Percentiles rank a stretch among this genome's conserved stretches.
Conservation (phyloP, 2,797 vertebrate species). For the Mormyrops boulengeri region DNA sequence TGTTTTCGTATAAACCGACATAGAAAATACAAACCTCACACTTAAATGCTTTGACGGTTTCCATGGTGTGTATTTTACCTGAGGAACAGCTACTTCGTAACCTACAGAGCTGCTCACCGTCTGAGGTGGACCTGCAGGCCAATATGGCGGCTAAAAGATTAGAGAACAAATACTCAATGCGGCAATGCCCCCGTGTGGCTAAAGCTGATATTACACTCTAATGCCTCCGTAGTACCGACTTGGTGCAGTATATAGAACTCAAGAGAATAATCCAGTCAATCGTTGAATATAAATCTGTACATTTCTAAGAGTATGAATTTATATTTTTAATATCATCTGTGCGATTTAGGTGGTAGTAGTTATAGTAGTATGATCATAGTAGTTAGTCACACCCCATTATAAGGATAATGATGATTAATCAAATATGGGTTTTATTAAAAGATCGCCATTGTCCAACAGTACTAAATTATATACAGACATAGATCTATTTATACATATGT, state of each 20-base stretch:
- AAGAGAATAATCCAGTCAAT: not conserved
- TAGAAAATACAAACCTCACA: slow-evolving; percentile 80
- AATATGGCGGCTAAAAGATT: not conserved
- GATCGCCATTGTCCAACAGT: not conserved
- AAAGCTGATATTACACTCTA: not conserved
- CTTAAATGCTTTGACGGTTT: slow-evolving; percentile 96
- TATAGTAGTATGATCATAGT: too few relatives aligned
- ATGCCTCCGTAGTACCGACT: not conserved
- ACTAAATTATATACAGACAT: not conserved
- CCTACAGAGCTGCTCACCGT: not conserved
- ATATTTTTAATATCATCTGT: not conserved
- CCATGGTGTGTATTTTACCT: slow-evolving; percentile 66
- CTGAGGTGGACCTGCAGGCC: not conserved
- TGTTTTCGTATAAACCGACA: not conserved
- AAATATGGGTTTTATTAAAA: not conserved
- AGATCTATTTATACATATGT: not conserved
- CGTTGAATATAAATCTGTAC: not conserved
- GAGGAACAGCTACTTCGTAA: not conserved
- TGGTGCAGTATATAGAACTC: not conserved
- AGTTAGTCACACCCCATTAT: not conserved
- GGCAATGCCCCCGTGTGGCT: not conserved
- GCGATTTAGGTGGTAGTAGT: not conserved
- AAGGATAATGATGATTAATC: not conserved
- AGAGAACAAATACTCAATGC: not conserved
- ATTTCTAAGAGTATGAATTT: not conserved